A percentile compares a stretch with the other conserved stretches of the same genome.
phyloP scores from a whole-genome alignment of 2,797 vertebrate genomes.

The Prionace glauca region DNA sequence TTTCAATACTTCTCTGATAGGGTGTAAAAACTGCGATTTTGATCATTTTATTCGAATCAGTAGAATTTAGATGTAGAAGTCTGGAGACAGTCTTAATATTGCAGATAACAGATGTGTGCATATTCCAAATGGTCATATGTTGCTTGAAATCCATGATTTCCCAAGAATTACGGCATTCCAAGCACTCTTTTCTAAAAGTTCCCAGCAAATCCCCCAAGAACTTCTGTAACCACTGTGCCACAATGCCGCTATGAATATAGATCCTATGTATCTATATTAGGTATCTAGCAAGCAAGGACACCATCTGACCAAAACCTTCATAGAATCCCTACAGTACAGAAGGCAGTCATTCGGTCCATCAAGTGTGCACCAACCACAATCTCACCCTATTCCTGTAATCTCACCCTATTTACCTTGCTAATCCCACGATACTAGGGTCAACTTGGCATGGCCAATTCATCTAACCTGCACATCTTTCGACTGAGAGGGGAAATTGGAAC shows the following conservation, averaged over 20 bases:
- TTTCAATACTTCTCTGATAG: background rate
- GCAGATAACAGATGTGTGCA: background rate
- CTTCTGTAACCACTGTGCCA: background rate
- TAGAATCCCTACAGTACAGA: too few relatives aligned
- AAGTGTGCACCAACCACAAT: too few relatives aligned
- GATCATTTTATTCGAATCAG: background rate
- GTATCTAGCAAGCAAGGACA: background rate
- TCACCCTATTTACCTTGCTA: too few relatives aligned
- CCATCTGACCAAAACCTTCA: background rate
- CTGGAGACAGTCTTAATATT: background rate
- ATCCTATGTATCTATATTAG: too few relatives aligned
- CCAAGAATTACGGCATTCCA: background rate
- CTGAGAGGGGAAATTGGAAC: too few relatives aligned
- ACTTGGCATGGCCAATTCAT: too few relatives aligned
- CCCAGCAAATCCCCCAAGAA: background rate
- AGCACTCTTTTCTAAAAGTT: background rate
- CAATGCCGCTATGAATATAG: too few relatives aligned
- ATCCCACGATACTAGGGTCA: too few relatives aligned
- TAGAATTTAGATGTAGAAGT: background rate
- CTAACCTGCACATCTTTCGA: too few relatives aligned
- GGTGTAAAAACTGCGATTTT: background rate
- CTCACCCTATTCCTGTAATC: too few relatives aligned
- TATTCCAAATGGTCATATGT: background rate
- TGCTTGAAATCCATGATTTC: background rate
- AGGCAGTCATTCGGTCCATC: too few relatives aligned